A percentile compares a stretch with the other conserved stretches of the same genome.
Conservation (phyloP, 2,888 invertebrate species). For the Ophioninae sp. region DNA sequence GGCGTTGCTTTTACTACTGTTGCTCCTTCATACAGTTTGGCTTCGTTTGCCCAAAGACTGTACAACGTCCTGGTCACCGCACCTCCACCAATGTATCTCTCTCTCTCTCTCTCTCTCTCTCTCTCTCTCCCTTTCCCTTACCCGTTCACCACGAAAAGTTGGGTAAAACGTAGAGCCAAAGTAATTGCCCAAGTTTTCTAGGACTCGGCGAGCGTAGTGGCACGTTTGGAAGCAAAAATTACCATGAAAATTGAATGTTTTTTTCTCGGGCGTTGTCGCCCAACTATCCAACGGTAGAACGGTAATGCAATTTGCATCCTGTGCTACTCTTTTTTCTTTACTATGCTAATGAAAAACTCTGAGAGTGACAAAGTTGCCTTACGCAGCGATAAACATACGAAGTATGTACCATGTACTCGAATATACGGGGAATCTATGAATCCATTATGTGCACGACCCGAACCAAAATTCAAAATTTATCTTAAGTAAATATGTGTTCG, state of each 20-base stretch:
- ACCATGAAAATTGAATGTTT: slow-evolving; percentile 67
- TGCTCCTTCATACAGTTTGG: slow-evolving; percentile 36
- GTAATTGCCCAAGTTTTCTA: slow-evolving; percentile 65
- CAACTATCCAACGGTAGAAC: slow-evolving; percentile 27
- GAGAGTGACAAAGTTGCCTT: slow-evolving; percentile 54
- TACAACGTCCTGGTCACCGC: slow-evolving; percentile 42
- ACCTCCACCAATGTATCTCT: slow-evolving; percentile 15
- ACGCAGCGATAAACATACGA: slow-evolving; percentile 10
- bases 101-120: slow-evolving; percentile 2
- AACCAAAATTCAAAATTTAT: background rate
- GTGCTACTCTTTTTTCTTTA: slow-evolving; percentile 39
- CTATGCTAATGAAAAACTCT: slow-evolving; percentile 60
- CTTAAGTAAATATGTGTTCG: background rate
- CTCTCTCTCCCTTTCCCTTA: background rate
- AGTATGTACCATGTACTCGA: background rate
- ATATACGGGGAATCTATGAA: background rate
- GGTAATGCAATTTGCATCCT: slow-evolving; percentile 59
- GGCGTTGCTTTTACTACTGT: slow-evolving; percentile 12
- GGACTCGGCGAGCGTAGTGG: slow-evolving; percentile 51
- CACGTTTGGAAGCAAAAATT: slow-evolving; percentile 63
- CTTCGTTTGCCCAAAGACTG: slow-evolving; percentile 55
- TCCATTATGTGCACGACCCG: background rate
- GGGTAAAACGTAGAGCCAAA: slow-evolving; percentile 65
- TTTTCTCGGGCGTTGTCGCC: slow-evolving; percentile 57
- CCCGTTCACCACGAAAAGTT: slow-evolving; percentile 60